phyloP scores from a whole-genome alignment of 2,888 invertebrate genomes.

The Mimas tiliae region DNA sequence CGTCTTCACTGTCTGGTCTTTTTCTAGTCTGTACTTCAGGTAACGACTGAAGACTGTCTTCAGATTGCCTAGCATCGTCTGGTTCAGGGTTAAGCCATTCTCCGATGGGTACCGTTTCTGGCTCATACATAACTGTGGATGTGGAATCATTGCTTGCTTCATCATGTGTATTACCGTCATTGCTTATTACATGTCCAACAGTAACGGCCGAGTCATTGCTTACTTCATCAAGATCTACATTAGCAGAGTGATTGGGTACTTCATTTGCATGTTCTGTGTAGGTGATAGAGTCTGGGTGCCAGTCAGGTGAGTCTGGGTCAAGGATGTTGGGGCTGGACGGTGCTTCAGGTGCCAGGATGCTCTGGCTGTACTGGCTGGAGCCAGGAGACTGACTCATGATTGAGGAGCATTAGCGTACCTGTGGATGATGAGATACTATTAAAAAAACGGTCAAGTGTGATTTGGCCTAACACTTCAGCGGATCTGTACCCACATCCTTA shows the following conservation, averaged over 20 bases:
- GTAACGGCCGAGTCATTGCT: not conserved
- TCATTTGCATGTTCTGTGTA: not conserved
- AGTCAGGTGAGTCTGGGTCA: conserved; percentile 4
- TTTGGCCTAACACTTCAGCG: too few relatives aligned
- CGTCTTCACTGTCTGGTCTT: conserved; percentile 25
- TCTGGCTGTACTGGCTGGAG: conserved; percentile 39
- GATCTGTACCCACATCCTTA: too few relatives aligned
- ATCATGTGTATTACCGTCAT: not conserved
- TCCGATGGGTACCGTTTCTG: not conserved
- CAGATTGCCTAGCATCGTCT: conserved; percentile 21
- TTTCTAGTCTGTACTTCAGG: not conserved
- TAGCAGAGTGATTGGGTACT: not conserved
- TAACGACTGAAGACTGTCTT: not conserved
- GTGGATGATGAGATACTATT: not conserved
- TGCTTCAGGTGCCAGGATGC: conserved; percentile 40
- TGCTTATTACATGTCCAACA: not conserved
- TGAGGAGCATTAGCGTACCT: conserved; percentile 32
- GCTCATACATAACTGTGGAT: not conserved
- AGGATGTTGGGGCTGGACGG: conserved; percentile 47
- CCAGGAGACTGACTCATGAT: conserved; percentile 35
- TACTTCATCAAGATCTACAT: not conserved
- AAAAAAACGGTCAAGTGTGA: not conserved
- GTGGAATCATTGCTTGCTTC: conserved; percentile 23
- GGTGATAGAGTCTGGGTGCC: not conserved
- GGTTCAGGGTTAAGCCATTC: not conserved